Evolutionary conservation across 35 echinoderm and acorn worm genomes (phyloP).

Genomic region (Holothuria glaberrima): DNA sequence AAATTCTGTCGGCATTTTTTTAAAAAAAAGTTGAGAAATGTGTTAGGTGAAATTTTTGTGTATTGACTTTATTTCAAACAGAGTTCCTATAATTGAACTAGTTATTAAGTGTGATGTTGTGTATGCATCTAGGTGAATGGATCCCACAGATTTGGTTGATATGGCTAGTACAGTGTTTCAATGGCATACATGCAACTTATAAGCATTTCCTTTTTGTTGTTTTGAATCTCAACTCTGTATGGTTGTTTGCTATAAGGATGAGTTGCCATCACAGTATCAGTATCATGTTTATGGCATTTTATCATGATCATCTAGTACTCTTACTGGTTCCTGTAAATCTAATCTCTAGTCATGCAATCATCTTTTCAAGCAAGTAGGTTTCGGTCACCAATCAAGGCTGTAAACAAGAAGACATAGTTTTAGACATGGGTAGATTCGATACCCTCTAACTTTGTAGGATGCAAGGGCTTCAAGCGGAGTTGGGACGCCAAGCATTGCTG

Average conservation of each 20-base stretch:
- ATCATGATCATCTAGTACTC: conserved; percentile 28
- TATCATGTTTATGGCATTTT: conserved; percentile 44
- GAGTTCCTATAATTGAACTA: too few species aligned
- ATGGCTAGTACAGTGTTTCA: too few species aligned
- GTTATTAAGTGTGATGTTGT: too few species aligned
- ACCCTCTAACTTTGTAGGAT: conserved; percentile 39
- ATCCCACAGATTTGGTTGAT: too few species aligned
- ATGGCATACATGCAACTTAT: too few species aligned
- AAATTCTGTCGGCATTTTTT: too few species aligned
- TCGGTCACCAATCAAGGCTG: conserved; percentile 48
- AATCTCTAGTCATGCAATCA: conserved; percentile 3
- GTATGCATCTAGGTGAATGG: too few species aligned
- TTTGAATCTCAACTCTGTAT: background rate
- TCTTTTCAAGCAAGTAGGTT: conserved; percentile 39
- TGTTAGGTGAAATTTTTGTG: too few species aligned
- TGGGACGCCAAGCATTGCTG: conserved; percentile 37
- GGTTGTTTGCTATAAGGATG: conserved; percentile 32
- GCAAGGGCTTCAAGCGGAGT: conserved; percentile 23
- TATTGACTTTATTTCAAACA: too few species aligned
- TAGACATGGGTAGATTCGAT: conserved; percentile 11
- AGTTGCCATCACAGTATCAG: conserved; percentile 2
- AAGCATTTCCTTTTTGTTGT: too few species aligned
- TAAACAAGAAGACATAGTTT: conserved; percentile 48
- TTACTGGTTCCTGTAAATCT: conserved; percentile 48
- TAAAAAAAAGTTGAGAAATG: too few species aligned